These are phyloP conservation scores for Gambelia wislizenii DNA, from an alignment of 2,797 vertebrate genomes.

Conservation along the genomic window DNA sequence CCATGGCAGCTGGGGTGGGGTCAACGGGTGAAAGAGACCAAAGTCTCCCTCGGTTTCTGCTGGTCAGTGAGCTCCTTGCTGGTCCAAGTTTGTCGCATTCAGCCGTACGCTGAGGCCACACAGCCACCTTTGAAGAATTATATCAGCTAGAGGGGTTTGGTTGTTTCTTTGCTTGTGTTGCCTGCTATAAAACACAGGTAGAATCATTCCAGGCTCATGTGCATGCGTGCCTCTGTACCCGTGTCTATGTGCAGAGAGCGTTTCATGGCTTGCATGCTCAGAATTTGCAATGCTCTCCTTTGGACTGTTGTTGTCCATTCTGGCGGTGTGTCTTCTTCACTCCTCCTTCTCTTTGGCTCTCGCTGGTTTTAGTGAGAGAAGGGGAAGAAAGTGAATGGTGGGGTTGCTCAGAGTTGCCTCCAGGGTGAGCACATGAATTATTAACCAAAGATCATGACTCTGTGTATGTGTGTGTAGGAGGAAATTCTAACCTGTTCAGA, in stretches of 20 bases:
- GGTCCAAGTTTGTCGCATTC: rapidly evolving
- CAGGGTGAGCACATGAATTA: neutral
- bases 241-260: too few relatives aligned
- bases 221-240: too few relatives aligned
- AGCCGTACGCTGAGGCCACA: neutral
- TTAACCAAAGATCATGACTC: neutral
- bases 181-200: neutral
- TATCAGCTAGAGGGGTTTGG: too few relatives aligned
- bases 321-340: too few relatives aligned
- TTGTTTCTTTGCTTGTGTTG: neutral
- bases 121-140: neutral
- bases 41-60: neutral
- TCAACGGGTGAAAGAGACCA: too few relatives aligned
- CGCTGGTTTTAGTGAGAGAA: neutral
- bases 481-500: neutral
- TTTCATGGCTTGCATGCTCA: neutral
- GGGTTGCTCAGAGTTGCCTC: neutral
- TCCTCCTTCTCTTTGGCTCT: neutral
- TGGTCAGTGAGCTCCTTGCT: rapidly evolving
- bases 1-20: too few relatives aligned
- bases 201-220: neutral
- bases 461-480: neutral
- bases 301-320: too few relatives aligned
- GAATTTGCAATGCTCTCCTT: too few relatives aligned
- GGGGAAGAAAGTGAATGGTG: neutral